phyloP scores from a whole-genome alignment of 2,797 vertebrate genomes.

The Xyrichtys novacula region DNA sequence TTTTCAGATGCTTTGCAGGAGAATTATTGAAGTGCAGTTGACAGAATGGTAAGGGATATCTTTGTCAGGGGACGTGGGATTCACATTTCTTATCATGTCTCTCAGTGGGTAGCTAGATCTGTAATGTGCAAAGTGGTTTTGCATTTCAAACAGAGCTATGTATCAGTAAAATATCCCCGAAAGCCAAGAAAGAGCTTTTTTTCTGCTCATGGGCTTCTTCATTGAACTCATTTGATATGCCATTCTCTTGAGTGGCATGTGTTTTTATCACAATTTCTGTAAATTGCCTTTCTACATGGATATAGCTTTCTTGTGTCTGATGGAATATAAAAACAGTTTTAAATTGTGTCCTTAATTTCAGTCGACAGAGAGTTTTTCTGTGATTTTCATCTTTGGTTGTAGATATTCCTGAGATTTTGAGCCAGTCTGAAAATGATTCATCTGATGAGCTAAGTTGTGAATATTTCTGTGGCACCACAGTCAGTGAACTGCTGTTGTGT shows the following conservation, averaged over 20 bases:
- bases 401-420: conserved; percentile 78
- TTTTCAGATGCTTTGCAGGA: conserved; percentile 70
- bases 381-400: conserved; percentile 74
- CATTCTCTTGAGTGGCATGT: conserved; percentile 54
- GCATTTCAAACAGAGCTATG: conserved; percentile 68
- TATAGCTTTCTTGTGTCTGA: conserved; percentile 73
- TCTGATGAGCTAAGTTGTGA: conserved; percentile 73
- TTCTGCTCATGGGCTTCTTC: conserved; percentile 64
- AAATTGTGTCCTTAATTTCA: conserved; percentile 65
- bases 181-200: conserved; percentile 51
- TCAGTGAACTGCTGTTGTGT: conserved; percentile 91
- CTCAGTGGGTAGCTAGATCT: conserved; percentile 67
- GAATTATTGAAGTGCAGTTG: conserved; percentile 78
- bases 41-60: conserved; percentile 60
- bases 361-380: conserved; percentile 62
- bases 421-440: conserved; percentile 78
- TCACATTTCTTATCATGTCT: conserved; percentile 62
- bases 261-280: conserved; percentile 66
- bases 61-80: conserved; percentile 56
- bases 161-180: conserved; percentile 60
- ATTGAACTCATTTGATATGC: conserved; percentile 63
- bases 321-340: conserved; percentile 58
- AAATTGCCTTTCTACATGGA: conserved; percentile 75
- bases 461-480: conserved; percentile 84
- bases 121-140: conserved; percentile 73